phyloP scores from a whole-genome alignment of 2,888 invertebrate species.

The Coelopa pilipes region DNA sequence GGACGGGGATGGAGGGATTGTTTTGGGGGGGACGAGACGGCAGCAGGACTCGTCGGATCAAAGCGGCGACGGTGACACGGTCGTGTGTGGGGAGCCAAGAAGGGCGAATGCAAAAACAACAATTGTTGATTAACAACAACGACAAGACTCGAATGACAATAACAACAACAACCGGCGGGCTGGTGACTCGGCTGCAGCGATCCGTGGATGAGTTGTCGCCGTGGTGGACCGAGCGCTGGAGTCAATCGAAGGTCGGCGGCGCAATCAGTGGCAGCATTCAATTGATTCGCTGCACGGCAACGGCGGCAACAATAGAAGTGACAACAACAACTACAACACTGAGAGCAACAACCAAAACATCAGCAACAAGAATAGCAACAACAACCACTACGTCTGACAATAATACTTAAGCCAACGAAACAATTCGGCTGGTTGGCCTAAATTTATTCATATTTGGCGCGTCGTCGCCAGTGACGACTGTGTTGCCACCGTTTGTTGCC shows the following conservation, averaged over 20 bases:
- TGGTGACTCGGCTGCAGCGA: no score
- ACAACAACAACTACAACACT: no score
- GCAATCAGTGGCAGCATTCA: constrained; percentile 18
- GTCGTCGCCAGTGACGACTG: constrained; percentile 1
- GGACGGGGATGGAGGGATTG: not conserved
- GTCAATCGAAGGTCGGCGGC: constrained; percentile 18
- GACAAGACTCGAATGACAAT: no score
- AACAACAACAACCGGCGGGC: no score
- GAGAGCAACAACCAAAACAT: no score
- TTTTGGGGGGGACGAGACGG: not conserved
- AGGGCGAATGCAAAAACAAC: not conserved
- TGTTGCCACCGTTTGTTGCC: constrained; percentile 15
- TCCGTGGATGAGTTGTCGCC: not conserved
- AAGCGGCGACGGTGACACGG: not conserved
- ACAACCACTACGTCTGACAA: no score
- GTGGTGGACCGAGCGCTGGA: not conserved
- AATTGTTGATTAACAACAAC: no score
- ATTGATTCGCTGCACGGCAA: constrained; percentile 17
- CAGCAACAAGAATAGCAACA: no score
- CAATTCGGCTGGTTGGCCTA: not conserved
- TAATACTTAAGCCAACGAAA: no score
- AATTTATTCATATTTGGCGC: constrained; percentile 27
- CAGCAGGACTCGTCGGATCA: not conserved
- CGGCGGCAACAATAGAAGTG: not conserved
- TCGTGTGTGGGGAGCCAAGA: not conserved